phyloP scores from a whole-genome alignment of 2,797 vertebrate species.

The Pogoniulus pusillus region DNA sequence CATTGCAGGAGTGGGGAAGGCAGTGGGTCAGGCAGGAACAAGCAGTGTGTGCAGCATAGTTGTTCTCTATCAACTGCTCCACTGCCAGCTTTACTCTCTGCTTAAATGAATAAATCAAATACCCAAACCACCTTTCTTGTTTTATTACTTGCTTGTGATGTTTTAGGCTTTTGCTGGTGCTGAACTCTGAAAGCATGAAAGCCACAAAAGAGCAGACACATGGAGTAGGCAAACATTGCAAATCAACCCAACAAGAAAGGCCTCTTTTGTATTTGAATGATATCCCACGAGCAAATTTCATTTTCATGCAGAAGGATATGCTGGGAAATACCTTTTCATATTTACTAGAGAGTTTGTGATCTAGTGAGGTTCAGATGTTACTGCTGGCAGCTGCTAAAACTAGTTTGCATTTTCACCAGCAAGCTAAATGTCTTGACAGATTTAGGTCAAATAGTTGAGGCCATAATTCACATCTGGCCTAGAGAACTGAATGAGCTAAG shows the following conservation, averaged over 20 bases:
- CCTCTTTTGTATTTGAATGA: background rate
- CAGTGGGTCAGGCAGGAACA: background rate
- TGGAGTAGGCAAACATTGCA: background rate
- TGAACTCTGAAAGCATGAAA: conserved; percentile 5
- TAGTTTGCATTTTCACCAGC: background rate
- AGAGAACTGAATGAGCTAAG: background rate
- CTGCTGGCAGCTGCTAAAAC: background rate
- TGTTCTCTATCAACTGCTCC: background rate
- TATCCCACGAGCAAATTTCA: background rate
- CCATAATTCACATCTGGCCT: background rate
- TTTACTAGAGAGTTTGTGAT: background rate
- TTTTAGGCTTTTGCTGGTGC: background rate
- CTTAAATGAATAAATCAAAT: conserved; percentile 10
- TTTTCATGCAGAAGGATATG: background rate
- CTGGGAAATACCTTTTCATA: background rate
- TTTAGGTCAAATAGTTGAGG: background rate
- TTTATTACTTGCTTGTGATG: background rate
- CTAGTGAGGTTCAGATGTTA: background rate
- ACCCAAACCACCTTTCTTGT: background rate
- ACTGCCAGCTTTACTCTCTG: background rate
- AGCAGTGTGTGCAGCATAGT: background rate
- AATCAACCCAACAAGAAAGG: conserved; percentile 11
- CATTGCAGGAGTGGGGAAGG: background rate
- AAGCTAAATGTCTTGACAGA: background rate
- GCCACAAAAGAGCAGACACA: background rate